These are phyloP conservation scores for Taenaris catops DNA, from an alignment of 2,888 invertebrate genomes.

Conservation along the genomic window DNA sequence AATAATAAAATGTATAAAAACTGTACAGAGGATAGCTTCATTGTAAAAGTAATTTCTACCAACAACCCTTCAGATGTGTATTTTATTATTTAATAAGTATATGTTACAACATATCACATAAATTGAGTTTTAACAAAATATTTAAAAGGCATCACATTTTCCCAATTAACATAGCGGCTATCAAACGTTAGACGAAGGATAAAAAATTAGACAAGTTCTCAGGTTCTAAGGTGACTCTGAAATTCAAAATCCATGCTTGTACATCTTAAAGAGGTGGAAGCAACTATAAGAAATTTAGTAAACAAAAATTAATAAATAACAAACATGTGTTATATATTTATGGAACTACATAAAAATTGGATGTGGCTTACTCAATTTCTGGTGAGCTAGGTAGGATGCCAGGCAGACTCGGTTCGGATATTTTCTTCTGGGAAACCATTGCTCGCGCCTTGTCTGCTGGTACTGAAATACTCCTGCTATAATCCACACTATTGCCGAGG, in stretches of 20 bases:
- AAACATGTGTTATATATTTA: too few relatives aligned
- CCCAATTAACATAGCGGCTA: not conserved
- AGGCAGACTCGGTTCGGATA: conserved; percentile 76
- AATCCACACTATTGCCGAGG: conserved; percentile 82
- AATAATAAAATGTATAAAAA: too few relatives aligned
- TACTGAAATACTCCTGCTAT: conserved; percentile 92
- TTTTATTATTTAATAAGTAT: too few relatives aligned
- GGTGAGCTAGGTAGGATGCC: conserved; percentile 83
- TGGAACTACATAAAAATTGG: not conserved
- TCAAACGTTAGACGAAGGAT: conserved; percentile 5
- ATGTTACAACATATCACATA: too few relatives aligned
- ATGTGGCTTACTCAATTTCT: conserved; percentile 82
- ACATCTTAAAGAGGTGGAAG: conserved; percentile 11
- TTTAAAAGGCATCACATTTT: too few relatives aligned
- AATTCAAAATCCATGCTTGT: conserved; percentile 26
- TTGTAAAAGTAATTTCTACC: too few relatives aligned
- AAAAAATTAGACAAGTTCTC: not conserved
- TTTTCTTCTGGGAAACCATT: conserved; percentile 57
- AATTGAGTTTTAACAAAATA: too few relatives aligned
- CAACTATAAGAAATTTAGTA: conserved; percentile 12
- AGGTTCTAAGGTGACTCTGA: conserved; percentile 10
- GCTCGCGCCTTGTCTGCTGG: conserved; percentile 86
- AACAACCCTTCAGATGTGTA: too few relatives aligned
- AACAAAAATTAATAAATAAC: too few relatives aligned
- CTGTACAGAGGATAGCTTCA: too few relatives aligned